Base-by-base conservation (phyloP, 2,888 invertebrate species). In the Plusia festucae region DNA sequence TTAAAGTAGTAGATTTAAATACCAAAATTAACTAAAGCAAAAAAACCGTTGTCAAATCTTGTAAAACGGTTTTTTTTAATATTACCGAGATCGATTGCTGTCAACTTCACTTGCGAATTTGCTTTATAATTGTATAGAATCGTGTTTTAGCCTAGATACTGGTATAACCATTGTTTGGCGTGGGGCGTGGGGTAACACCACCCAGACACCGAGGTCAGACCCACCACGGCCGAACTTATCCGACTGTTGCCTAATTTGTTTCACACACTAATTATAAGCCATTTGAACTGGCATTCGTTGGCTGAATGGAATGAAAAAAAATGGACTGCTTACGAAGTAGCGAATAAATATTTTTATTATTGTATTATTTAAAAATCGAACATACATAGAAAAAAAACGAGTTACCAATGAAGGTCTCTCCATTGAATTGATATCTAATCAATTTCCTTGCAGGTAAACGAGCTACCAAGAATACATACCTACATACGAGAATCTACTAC, bases 161-260 rank as follows among this genome's bases (percentile, higher is more conserved):
- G 57, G 32, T 60, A 53, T 59, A 54, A 18, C 54, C 73, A 79
- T 79, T 76, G 80, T 78, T 66, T 57, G 53, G 40, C 32, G 70
- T 66, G 68, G 65, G 69, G 76, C 68, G 60, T 60, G 66, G 55
- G 56, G 62, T 65, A 46, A 56, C 46, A 70, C 46, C 46, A 11
- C 32, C 68, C 65, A 79, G 79, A 77, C 46, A 20, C 27, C 68
- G 66, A 79, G 79, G 79, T 80, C 79, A 69, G 1, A 44, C 40
- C 49, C 63, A 53, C 65, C 68, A 62, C 58, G 69, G 54, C 16
- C 63, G 53, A 49, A 64, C 51, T 65, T 67, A 51, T 40, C 40
- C 4, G 13, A 40, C n/a, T 30, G 60, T 46, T 57, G 53, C 40
- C 51, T 65, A 76, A 76, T 63, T 60, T 46, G 57, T 71, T 40